phyloP scores from a whole-genome alignment of 2,888 invertebrate genomes.

The Trachelus iudaicus region DNA sequence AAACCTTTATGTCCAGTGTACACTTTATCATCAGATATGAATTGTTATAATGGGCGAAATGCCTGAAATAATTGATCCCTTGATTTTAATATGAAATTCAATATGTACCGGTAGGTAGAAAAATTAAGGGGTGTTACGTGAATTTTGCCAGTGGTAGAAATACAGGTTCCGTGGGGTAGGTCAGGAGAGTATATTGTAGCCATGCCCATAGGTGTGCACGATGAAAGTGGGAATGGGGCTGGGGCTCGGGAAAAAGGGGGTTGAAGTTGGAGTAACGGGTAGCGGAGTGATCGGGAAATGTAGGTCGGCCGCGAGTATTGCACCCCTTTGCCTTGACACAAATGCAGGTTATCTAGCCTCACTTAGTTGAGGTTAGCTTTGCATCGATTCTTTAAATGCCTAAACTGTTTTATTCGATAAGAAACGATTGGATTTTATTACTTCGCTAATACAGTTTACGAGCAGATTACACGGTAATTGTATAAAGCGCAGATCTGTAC shows the following conservation, averaged over 20 bases:
- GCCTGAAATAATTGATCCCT: neutral
- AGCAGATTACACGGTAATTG: neutral
- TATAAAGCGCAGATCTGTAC: neutral
- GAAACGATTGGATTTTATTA: neutral
- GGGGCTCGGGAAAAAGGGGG: conserved; percentile 33
- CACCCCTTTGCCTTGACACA: conserved; percentile 60
- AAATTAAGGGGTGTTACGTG: neutral
- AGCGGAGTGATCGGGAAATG: conserved; percentile 36
- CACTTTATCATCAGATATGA: no score
- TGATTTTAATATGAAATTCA: neutral
- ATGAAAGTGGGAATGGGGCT: conserved; percentile 19
- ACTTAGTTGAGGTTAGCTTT: conserved; percentile 7
- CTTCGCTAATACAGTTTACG: neutral
- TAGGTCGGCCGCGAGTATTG: conserved; percentile 61
- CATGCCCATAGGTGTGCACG: neutral
- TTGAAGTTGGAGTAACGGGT: conserved; percentile 28
- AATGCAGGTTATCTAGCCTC: conserved; percentile 55
- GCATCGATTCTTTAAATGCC: conserved; percentile 7
- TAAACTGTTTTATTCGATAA: conserved; percentile 4
- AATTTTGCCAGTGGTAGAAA: conserved; percentile 7
- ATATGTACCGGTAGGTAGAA: neutral
- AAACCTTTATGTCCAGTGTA: no score
- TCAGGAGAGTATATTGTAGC: neutral
- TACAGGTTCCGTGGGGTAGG: neutral
- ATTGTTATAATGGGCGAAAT: no score